Percentiles rank a stretch among this genome's conserved stretches.
Evolutionary conservation across 2,888 invertebrate genomes (phyloP).

Genomic region (Apamea epomidion): DNA sequence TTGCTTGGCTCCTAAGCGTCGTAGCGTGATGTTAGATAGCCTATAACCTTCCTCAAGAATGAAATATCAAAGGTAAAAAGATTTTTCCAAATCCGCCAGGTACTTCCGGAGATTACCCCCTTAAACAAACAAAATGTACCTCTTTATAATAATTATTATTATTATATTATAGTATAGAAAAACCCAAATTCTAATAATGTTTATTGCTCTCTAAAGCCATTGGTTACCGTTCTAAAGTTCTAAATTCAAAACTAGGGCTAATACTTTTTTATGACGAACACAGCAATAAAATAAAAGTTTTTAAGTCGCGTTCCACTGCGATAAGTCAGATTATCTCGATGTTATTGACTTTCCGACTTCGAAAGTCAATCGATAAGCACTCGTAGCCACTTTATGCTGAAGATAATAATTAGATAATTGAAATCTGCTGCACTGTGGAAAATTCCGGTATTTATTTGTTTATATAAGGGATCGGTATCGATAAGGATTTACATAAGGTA

Average conservation of each 20-base stretch:
- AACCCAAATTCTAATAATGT: neutral
- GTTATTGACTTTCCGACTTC: constrained; percentile 49
- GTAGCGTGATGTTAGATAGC: no score
- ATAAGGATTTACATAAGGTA: constrained; percentile 24
- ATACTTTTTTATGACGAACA: constrained; percentile 22
- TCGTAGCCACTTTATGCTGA: constrained; percentile 31
- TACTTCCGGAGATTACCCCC: no score
- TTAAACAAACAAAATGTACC: no score
- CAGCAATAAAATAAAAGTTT: constrained; percentile 36
- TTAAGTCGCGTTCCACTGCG: constrained; percentile 37
- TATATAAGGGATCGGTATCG: constrained; percentile 20
- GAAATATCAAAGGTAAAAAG: no score
- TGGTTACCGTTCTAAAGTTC: constrained; percentile 27
- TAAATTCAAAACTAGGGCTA: constrained; percentile 34
- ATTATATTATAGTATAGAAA: neutral
- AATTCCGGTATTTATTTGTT: no score
- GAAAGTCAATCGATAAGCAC: constrained; percentile 61
- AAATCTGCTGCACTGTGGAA: constrained; percentile 62
- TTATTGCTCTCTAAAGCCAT: neutral
- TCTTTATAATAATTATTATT: no score
- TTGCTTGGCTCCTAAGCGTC: no score
- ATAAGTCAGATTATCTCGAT: constrained; percentile 45
- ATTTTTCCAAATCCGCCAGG: no score
- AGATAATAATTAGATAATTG: constrained; percentile 48
- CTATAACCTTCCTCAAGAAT: no score